phyloP scores from a whole-genome alignment of 2,797 vertebrate genomes.

The Sylvilagus floridanus region DNA sequence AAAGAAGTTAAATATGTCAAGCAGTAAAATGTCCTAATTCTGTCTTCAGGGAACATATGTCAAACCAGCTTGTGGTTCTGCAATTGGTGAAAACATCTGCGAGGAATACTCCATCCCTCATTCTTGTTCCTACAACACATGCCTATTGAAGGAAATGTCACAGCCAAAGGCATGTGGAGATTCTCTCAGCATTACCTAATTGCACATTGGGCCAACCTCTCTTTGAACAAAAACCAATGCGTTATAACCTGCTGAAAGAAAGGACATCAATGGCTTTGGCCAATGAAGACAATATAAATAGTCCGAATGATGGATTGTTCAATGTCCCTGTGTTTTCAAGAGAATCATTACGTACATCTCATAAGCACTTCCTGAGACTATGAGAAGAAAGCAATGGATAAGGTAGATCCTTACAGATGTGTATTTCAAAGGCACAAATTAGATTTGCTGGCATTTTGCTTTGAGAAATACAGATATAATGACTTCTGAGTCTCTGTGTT shows the following conservation, averaged over 20 bases:
- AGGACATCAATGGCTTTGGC: slow-evolving; percentile 21
- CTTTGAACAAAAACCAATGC: slow-evolving; percentile 64
- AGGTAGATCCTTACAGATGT: neutral
- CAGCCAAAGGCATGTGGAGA: slow-evolving; percentile 43
- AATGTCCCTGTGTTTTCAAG: neutral
- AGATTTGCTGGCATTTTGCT: neutral
- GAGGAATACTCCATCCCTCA: neutral
- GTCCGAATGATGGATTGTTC: neutral
- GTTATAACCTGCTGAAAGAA: slow-evolving; percentile 56
- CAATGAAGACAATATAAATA: slow-evolving; percentile 59
- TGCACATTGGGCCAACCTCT: slow-evolving; percentile 41
- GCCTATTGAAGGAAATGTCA: slow-evolving; percentile 20
- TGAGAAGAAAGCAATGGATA: neutral
- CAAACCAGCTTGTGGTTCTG: neutral
- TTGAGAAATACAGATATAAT: neutral
- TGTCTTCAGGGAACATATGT: slow-evolving; percentile 66
- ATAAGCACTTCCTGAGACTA: neutral
- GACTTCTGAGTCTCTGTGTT: neutral
- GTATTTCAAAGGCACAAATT: neutral
- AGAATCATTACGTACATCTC: slow-evolving; percentile 8
- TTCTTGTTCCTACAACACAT: neutral
- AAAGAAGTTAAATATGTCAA: slow-evolving; percentile 71
- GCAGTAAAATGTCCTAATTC: slow-evolving; percentile 55
- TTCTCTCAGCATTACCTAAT: slow-evolving; percentile 69
- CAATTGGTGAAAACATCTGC: neutral